Conservation (phyloP, 1,140 invertebrate genomes). For the Ips typographus region DNA sequence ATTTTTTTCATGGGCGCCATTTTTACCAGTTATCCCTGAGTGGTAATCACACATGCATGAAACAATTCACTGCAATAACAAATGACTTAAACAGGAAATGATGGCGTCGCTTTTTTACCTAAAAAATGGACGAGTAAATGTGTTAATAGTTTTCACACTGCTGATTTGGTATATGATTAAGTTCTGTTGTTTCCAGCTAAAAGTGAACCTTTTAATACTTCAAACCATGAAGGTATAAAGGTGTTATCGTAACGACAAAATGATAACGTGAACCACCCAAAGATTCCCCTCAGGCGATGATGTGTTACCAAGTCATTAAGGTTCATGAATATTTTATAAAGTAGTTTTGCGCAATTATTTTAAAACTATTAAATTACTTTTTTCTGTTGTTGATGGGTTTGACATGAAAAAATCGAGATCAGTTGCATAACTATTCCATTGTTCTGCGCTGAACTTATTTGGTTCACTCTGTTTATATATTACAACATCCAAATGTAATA, state of each 20-base stretch:
- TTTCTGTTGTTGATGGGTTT: slow-evolving; percentile 7
- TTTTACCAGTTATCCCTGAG: slow-evolving; percentile 17
- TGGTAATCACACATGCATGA: slow-evolving; percentile 46
- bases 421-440: slow-evolving; percentile 1
- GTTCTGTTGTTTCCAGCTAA: not conserved
- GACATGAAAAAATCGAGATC: not conserved
- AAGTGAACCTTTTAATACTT: not conserved
- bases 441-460: not conserved
- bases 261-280: not conserved
- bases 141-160: not conserved
- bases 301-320: slow-evolving; percentile 38
- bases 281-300: slow-evolving; percentile 12
- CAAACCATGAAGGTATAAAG: not conserved
- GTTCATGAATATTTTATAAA: slow-evolving; percentile 37
- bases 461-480: not conserved
- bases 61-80: slow-evolving; percentile 49
- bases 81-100: slow-evolving; percentile 48
- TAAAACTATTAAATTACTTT: slow-evolving; percentile 21
- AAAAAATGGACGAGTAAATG: slow-evolving; percentile 18
- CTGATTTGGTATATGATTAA: not conserved
- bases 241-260: not conserved
- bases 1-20: slow-evolving; percentile 2
- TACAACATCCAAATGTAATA: not conserved
- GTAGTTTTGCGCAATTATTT: slow-evolving; percentile 27
- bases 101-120: slow-evolving; percentile 40